A percentile compares a stretch with the other conserved stretches of the same genome.
Evolutionary conservation across 2,113 vertebrate genomes (phyloP).

Genomic region (Otolemur garnettii): DNA sequence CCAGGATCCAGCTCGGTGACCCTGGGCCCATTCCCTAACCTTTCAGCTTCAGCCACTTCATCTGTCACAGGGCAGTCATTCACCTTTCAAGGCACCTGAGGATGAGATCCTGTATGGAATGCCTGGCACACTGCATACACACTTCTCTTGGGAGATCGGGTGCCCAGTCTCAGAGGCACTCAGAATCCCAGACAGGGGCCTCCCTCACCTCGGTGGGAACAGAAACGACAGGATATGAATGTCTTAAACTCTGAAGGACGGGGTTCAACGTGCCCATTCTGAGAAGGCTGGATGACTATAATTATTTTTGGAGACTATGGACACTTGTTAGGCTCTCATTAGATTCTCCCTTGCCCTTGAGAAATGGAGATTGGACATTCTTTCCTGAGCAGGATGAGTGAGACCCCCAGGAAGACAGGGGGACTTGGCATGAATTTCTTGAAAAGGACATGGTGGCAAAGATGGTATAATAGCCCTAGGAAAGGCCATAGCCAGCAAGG

Average conservation of each 20-base stretch:
- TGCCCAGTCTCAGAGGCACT: background rate
- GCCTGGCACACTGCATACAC: accelerated
- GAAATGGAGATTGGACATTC: accelerated
- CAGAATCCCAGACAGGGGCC: background rate
- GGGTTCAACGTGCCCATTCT: accelerated
- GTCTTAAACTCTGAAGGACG: accelerated
- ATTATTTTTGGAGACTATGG: background rate
- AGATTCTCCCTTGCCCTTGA: background rate
- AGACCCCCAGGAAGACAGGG: background rate
- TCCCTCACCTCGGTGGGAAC: background rate
- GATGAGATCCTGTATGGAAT: accelerated
- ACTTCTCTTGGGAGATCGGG: accelerated
- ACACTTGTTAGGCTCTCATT: accelerated
- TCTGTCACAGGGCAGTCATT: background rate
- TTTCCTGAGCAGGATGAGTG: background rate
- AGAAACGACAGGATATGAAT: accelerated
- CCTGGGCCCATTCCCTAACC: background rate
- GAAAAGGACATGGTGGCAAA: background rate
- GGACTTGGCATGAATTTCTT: background rate
- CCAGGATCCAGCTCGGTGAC: accelerated
- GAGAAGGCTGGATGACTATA: background rate
- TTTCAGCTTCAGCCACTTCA: background rate
- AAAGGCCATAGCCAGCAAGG: accelerated
- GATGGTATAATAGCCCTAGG: no score
- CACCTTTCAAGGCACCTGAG: accelerated